A percentile compares a stretch with the other conserved stretches of the same genome.
Evolutionary conservation across 2,888 invertebrate species (phyloP).

Genomic region (Lasioglossum vierecki): DNA sequence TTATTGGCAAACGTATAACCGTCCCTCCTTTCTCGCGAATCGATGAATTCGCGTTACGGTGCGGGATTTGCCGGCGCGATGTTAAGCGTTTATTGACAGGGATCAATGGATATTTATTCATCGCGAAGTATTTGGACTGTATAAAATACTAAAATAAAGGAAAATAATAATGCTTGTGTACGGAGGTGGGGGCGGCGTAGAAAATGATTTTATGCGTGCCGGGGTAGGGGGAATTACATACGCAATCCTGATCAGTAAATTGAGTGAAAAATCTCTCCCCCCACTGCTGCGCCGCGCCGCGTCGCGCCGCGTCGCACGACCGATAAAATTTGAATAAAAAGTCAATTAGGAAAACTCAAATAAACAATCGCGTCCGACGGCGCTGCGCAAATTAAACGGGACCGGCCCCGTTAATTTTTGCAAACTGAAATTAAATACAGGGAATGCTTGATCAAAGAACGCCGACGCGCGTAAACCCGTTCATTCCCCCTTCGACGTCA

Average conservation of each 20-base stretch:
- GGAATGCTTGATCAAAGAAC: not conserved
- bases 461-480: slow-evolving; percentile 12
- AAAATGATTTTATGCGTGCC: not conserved
- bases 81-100: slow-evolving; percentile 8
- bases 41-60: slow-evolving; percentile 4
- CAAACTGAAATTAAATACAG: slow-evolving; percentile 20
- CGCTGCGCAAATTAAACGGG: slow-evolving; percentile 8
- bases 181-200: not conserved
- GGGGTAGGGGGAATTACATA: not conserved
- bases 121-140: slow-evolving; percentile 1
- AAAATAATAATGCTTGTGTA: slow-evolving; percentile 5
- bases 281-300: not conserved
- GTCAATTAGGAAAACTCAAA: not conserved
- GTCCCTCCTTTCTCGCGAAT: not conserved
- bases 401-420: slow-evolving; percentile 11
- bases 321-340: slow-evolving; percentile 22
- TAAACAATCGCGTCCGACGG: not conserved
- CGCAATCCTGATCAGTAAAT: slow-evolving; percentile 13
- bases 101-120: not conserved
- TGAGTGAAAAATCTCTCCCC: slow-evolving; percentile 1
- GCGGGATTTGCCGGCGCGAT: not conserved
- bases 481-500: not conserved
- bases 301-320: not conserved
- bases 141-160: slow-evolving; percentile 12
- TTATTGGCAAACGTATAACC: not conserved